Conservation (phyloP, 2,113 vertebrate genomes). For the Hemiscyllium ocellatum region DNA sequence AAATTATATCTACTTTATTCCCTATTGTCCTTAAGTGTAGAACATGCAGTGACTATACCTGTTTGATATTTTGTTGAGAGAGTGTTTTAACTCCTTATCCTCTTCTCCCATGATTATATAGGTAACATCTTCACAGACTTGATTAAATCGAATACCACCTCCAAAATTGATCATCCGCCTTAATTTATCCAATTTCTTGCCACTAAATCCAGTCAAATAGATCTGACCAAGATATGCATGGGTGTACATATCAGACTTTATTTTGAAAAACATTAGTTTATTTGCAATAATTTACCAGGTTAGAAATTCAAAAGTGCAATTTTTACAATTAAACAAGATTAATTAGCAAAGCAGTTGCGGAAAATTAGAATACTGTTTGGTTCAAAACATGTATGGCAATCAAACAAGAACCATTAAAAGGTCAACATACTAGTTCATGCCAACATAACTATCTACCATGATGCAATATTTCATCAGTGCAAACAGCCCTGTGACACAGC, state of each 20-base stretch:
- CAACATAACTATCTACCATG: not conserved
- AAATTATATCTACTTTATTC: not conserved
- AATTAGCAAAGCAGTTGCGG: not conserved
- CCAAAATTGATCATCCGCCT: conserved; percentile 76
- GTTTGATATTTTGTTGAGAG: conserved; percentile 70
- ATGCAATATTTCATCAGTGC: not conserved
- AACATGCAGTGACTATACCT: conserved; percentile 60
- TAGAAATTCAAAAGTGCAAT: not conserved
- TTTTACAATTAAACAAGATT: conserved; percentile 8
- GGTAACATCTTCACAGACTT: conserved; percentile 84
- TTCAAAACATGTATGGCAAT: not conserved
- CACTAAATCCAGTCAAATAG: conserved; percentile 78
- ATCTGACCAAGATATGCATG: conserved; percentile 57
- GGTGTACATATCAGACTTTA: not conserved
- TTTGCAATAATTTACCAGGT: not conserved
- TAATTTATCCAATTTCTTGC: conserved; percentile 82
- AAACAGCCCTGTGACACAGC: not conserved
- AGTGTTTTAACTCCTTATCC: conserved; percentile 71
- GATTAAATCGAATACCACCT: conserved; percentile 87
- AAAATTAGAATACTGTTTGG: not conserved
- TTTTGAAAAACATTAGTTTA: not conserved
- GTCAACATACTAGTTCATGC: not conserved
- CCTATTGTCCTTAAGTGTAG: not conserved
- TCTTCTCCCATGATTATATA: conserved; percentile 82
- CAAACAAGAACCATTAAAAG: not conserved